phyloP scores from a whole-genome alignment of 2,113 vertebrate species.

The Camelus bactrianus region DNA sequence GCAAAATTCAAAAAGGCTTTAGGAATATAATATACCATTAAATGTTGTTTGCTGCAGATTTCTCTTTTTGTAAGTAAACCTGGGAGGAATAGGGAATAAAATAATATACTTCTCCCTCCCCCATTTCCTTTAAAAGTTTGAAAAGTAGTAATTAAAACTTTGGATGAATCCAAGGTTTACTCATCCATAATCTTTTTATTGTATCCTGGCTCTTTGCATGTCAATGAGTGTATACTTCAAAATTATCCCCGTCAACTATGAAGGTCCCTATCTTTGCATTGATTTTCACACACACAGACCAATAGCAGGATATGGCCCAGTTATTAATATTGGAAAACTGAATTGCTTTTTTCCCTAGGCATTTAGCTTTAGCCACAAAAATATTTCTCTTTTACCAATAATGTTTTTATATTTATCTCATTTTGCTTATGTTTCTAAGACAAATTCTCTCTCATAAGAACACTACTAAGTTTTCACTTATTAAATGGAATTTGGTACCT shows the following conservation, averaged over 20 bases:
- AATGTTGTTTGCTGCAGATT: neutral
- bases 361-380: constrained; percentile 68
- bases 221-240: constrained; percentile 77
- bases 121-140: constrained; percentile 57
- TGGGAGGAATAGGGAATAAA: constrained; percentile 55
- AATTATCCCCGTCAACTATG: constrained; percentile 80
- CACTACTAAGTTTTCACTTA: neutral
- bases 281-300: constrained; percentile 80
- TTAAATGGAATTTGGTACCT: neutral
- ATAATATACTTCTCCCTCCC: neutral
- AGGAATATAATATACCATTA: constrained; percentile 30
- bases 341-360: constrained; percentile 72
- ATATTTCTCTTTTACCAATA: constrained; percentile 53
- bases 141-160: constrained; percentile 74
- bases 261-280: constrained; percentile 81
- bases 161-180: constrained; percentile 61
- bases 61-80: neutral
- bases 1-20: constrained; percentile 54
- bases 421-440: constrained; percentile 53
- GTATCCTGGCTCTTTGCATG: constrained; percentile 75
- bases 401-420: neutral
- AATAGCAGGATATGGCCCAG: constrained; percentile 79
- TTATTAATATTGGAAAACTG: constrained; percentile 83
- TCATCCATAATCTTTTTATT: constrained; percentile 73
- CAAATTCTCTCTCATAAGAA: neutral